These are phyloP conservation scores for Diplazon laetatorius DNA, from an alignment of 2,888 invertebrate genomes.

Conservation along the genomic window DNA sequence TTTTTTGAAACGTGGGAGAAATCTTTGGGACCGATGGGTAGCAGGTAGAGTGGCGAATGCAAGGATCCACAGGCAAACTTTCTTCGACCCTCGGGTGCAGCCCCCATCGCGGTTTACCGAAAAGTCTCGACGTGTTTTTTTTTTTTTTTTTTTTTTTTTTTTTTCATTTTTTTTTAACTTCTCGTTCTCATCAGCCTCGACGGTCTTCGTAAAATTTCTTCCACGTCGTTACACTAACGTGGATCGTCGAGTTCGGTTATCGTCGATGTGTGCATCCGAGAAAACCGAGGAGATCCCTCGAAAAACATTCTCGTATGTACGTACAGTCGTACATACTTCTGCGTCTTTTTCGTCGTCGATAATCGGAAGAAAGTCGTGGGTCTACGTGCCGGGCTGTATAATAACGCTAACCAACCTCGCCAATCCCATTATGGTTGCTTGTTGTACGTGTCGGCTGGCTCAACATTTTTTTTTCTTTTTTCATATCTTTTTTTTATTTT, in stretches of 20 bases:
- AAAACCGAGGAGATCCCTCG: too few species aligned
- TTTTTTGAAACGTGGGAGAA: background rate
- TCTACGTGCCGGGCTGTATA: slow-evolving; percentile 45
- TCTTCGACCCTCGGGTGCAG: slow-evolving; percentile 45
- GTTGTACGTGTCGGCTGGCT: background rate
- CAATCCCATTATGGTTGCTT: slow-evolving; percentile 14
- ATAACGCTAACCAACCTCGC: slow-evolving; percentile 55
- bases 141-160: too few species aligned
- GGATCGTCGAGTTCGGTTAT: background rate
- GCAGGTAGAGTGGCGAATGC: background rate
- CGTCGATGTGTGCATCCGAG: background rate
- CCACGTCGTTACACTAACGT: slow-evolving; percentile 2
- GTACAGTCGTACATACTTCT: background rate
- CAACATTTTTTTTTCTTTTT: background rate
- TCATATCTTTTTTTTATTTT: too few species aligned
- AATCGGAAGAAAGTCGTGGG: slow-evolving; percentile 52
- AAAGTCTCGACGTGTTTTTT: slow-evolving; percentile 7
- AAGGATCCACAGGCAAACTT: slow-evolving; percentile 41
- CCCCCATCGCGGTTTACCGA: slow-evolving; percentile 37
- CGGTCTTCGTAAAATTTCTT: slow-evolving; percentile 13
- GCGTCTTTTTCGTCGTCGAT: slow-evolving; percentile 50
- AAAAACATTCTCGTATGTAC: too few species aligned
- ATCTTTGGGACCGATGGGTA: background rate
- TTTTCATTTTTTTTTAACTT: too few species aligned
- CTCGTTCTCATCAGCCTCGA: background rate